Base-by-base conservation (phyloP, 1,140 invertebrate species). In the Kradibia gibbosae region DNA sequence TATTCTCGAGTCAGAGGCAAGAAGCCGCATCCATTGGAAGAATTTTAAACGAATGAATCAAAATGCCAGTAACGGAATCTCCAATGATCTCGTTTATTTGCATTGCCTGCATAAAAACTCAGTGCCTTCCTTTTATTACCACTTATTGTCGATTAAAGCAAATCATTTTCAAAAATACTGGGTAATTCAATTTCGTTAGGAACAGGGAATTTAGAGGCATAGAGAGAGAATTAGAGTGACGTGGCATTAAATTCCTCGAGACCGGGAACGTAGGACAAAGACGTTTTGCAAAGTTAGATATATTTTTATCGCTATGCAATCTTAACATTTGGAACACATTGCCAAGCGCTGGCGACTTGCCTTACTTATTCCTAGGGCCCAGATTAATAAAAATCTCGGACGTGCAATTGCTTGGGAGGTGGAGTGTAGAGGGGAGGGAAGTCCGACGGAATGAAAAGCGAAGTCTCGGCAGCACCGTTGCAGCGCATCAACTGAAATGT, bases 301-400 rank as follows among this genome's bases (percentile, higher is more conserved):
- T 60, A 60, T 60, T 60, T 60, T 60, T 60, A 60, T 60, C 25
- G n/a, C n/a, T n/a, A n/a, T n/a, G 55, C 8, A 31, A 60, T 10
- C 55, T 28, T 60, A 11, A 60, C 25, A 60, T 60, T 60, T 8
- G 31, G 55, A 28, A 60, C 25, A 31, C 55, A 60, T 60, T 60
- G 55, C 31, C 31, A 31, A 11, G 11, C 25, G 25, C 5, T 31
- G 31, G 55, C 5, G 25, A 1, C 3, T 60, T 60, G 55, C 25
- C 31, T 31, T 28, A 60, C 25, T 31, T 31, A 11, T 60, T 28
- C n/a, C 25, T 31, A 60, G 25, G 31, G n/a, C n/a, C 25, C 31
- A 60, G n/a, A 60, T 31, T 28, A 28, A 60, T 60, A 60, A 60
- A 15, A 13, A 60, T 60, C 55, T n/a, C n/a, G n/a, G n/a, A n/a